These are phyloP conservation scores for Strigamia crassipes DNA, from an alignment of 2,888 invertebrate genomes.

Conservation along the genomic window DNA sequence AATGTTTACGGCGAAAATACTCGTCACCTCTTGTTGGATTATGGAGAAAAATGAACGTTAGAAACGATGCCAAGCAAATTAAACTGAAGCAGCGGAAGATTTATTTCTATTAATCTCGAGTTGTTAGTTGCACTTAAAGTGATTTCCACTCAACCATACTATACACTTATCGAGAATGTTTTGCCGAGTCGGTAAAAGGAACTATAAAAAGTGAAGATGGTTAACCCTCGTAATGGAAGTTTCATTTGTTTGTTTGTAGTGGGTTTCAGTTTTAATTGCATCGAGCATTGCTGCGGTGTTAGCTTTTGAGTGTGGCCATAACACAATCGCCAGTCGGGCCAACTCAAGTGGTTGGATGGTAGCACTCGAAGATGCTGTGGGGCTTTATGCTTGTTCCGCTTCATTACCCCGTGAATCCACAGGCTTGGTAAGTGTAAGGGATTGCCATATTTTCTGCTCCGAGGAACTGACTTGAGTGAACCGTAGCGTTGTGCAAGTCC, in stretches of 20 bases:
- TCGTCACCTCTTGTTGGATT: too few species aligned
- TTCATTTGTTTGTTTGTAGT: slow-evolving; percentile 20
- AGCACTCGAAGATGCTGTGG: slow-evolving; percentile 28
- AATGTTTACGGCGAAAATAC: too few species aligned
- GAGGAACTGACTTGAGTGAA: slow-evolving; percentile 7
- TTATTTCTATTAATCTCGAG: background rate
- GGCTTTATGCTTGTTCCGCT: slow-evolving; percentile 24
- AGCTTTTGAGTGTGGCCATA: background rate
- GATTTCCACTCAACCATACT: background rate
- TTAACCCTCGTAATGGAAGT: slow-evolving; percentile 7
- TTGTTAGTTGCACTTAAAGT: background rate
- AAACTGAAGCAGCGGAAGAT: too few species aligned
- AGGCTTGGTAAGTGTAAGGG: slow-evolving; percentile 34
- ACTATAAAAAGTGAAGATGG: background rate
- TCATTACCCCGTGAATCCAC: slow-evolving; percentile 27
- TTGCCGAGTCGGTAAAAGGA: background rate
- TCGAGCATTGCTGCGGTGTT: background rate
- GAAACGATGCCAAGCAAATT: too few species aligned
- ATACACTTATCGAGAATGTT: background rate
- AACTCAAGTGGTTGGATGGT: background rate
- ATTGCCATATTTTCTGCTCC: slow-evolving; percentile 34
- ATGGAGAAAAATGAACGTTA: too few species aligned
- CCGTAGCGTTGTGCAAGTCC: background rate
- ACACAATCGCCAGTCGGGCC: background rate
- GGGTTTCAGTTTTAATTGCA: slow-evolving; percentile 14